Conservation (phyloP, 1,140 invertebrate genomes). For the Pachyrhynchus sulphureomaculatus region DNA sequence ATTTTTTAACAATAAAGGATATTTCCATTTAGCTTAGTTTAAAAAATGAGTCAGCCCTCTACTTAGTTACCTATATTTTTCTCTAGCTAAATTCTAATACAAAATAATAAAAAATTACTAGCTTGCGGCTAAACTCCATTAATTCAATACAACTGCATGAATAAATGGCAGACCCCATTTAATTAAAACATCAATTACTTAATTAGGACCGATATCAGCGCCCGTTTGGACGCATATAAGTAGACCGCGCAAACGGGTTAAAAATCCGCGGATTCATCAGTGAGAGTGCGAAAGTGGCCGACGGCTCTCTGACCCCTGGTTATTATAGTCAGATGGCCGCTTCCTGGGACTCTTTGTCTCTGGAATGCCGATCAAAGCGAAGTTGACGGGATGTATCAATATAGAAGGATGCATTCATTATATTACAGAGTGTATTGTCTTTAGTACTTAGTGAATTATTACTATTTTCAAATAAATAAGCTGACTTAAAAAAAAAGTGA, state of each 20-base stretch:
- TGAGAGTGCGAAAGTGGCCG: slow-evolving; percentile 30
- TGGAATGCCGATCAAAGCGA: too few species aligned
- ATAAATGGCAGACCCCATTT: slow-evolving; percentile 2
- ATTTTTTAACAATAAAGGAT: too few species aligned
- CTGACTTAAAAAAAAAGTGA: too few species aligned
- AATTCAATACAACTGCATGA: background rate
- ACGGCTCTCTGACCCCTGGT: slow-evolving; percentile 24
- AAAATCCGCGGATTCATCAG: slow-evolving; percentile 27
- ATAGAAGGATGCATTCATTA: too few species aligned
- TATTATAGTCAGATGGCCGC: slow-evolving; percentile 12
- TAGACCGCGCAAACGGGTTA: background rate
- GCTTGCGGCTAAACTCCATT: background rate
- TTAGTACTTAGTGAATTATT: too few species aligned
- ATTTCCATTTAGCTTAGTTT: too few species aligned
- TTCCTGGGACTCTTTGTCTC: slow-evolving; percentile 7
- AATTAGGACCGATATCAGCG: slow-evolving; percentile 16
- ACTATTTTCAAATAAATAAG: too few species aligned
- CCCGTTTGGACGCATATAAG: background rate
- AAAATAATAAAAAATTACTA: background rate
- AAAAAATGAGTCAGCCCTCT: too few species aligned
- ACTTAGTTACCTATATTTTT: too few species aligned
- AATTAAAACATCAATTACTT: slow-evolving; percentile 32
- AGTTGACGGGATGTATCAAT: too few species aligned
- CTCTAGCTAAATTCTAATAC: too few species aligned
- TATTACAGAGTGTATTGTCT: too few species aligned